A percentile compares a stretch with the other conserved stretches of the same genome.
These are phyloP conservation scores for Drosophila mayri DNA, from an alignment of 1,140 invertebrate species.

Conservation along the genomic window DNA sequence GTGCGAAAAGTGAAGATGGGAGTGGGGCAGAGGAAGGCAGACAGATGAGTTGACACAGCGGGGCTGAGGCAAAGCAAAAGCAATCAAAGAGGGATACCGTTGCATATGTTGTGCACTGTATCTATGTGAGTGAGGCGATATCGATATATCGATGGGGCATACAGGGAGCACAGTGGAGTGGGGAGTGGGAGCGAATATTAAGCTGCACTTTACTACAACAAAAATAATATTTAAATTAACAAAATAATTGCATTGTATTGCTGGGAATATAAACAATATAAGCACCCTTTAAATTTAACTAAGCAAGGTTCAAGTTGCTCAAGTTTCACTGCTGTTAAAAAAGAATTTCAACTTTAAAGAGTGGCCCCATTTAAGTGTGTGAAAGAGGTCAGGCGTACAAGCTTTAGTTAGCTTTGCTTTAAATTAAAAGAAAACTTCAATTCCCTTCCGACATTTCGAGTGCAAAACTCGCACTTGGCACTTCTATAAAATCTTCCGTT, in stretches of 20 bases:
- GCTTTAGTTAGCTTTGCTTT: not conserved
- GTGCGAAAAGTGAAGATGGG: conserved; percentile 12
- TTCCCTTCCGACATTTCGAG: not conserved
- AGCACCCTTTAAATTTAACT: not conserved
- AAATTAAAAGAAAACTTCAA: not conserved
- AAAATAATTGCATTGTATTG: not conserved
- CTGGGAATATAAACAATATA: not conserved
- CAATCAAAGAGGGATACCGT: conserved; percentile 59
- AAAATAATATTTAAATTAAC: not conserved
- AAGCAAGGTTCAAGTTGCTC: not conserved
- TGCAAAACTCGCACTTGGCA: not conserved
- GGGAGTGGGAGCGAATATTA: not conserved
- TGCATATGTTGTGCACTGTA: conserved; percentile 58
- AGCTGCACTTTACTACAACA: not conserved
- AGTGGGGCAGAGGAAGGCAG: conserved; percentile 43
- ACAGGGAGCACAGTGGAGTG: conserved; percentile 17
- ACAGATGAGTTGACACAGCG: conserved; percentile 59
- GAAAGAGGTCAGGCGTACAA: not conserved
- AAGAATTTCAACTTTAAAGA: not conserved
- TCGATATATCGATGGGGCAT: conserved; percentile 37
- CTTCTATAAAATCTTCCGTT: not conserved
- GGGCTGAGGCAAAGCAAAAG: conserved; percentile 38
- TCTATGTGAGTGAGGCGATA: conserved; percentile 43
- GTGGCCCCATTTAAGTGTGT: not conserved
- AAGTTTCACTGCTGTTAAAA: not conserved